Percentiles rank a stretch among this genome's conserved stretches.
Evolutionary conservation across 2,888 invertebrate species (phyloP).

Genomic region (Boloria selene): DNA sequence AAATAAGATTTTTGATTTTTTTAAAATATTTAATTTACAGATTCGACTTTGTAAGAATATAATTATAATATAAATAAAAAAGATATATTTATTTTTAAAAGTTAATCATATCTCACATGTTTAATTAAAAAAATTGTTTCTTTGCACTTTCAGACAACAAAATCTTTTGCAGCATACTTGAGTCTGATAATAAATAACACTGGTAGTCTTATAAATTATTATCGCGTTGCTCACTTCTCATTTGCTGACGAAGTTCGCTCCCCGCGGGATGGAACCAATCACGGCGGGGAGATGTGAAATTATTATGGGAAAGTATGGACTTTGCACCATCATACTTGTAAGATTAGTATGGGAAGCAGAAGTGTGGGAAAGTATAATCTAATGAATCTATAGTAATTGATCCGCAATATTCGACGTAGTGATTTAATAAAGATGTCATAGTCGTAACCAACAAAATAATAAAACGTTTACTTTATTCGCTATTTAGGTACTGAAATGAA

Average conservation of each 20-base stretch:
- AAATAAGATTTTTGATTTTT: no score
- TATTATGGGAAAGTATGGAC: conserved; percentile 67
- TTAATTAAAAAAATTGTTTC: not conserved
- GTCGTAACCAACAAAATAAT: not conserved
- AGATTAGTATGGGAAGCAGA: not conserved
- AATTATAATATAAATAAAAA: no score
- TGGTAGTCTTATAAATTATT: conserved; percentile 78
- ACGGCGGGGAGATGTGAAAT: conserved; percentile 68
- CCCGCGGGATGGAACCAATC: conserved; percentile 77
- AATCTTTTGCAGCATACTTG: conserved; percentile 48
- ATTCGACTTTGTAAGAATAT: no score
- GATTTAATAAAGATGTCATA: not conserved
- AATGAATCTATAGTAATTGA: conserved; percentile 2
- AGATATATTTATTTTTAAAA: not conserved
- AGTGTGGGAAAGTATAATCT: conserved; percentile 6
- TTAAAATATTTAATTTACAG: no score
- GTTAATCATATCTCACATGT: no score
- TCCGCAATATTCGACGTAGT: not conserved
- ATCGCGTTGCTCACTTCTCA: conserved; percentile 79
- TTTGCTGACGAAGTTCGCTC: conserved; percentile 80
- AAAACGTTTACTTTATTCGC: not conserved
- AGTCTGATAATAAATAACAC: conserved; percentile 74
- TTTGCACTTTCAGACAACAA: conserved; percentile 7
- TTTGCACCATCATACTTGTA: conserved; percentile 21
- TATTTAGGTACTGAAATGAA: no score